These are phyloP conservation scores for Agrotis exclamationis DNA, from an alignment of 2,888 invertebrate genomes.

Conservation along the genomic window DNA sequence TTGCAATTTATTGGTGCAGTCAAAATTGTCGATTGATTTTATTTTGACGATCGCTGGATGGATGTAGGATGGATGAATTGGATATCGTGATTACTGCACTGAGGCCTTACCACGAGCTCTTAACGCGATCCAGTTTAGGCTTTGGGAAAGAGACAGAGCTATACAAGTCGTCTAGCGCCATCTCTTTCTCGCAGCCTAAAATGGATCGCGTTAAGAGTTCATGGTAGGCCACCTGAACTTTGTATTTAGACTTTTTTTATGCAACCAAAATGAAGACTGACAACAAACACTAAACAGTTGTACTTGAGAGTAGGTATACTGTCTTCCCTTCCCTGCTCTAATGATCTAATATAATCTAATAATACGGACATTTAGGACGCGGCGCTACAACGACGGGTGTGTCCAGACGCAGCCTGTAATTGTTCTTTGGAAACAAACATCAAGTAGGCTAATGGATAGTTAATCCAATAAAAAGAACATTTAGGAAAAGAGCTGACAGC, in stretches of 20 bases:
- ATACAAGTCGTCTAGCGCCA: too few species aligned
- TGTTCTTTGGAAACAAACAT: constrained; percentile 62
- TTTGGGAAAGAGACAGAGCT: too few species aligned
- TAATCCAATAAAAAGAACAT: constrained; percentile 73
- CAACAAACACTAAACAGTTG: background rate
- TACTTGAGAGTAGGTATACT: constrained; percentile 29
- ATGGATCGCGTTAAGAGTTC: too few species aligned
- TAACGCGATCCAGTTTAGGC: too few species aligned
- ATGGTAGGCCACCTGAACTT: too few species aligned
- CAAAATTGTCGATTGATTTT: too few species aligned
- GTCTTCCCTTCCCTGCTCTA: constrained; percentile 39
- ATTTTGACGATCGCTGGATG: too few species aligned
- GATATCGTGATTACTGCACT: too few species aligned
- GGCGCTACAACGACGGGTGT: constrained; percentile 42
- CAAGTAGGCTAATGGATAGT: constrained; percentile 71
- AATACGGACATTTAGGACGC: constrained; percentile 53
- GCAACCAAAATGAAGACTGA: background rate
- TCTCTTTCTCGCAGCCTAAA: too few species aligned
- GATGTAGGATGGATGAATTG: too few species aligned
- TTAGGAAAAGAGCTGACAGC: constrained; percentile 48
- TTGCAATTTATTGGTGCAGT: too few species aligned
- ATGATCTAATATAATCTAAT: constrained; percentile 72
- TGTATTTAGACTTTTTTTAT: background rate
- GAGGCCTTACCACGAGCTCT: too few species aligned
- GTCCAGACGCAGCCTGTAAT: constrained; percentile 39